Evolutionary conservation across 1,140 invertebrate genomes (phyloP).

Genomic region (Acromyrmex echinatior): DNA sequence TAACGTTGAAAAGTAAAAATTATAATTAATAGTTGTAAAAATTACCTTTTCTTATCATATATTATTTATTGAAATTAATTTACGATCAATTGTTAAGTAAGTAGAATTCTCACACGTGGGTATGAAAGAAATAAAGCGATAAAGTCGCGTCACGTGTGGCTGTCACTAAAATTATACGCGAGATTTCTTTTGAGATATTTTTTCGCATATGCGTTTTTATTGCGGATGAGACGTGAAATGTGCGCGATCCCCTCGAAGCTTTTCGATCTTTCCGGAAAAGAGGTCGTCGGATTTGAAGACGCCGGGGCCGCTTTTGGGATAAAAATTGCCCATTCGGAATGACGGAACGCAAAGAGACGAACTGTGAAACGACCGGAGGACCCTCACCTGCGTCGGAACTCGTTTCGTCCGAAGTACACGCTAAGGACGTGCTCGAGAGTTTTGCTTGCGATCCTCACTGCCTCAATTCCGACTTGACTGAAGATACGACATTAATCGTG

Average conservation of each 20-base stretch:
- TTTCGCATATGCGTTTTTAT: constrained; percentile 16
- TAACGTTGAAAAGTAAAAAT: not conserved
- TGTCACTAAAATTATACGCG: constrained; percentile 9
- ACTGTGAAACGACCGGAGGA: constrained; percentile 31
- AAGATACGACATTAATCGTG: constrained; percentile 76
- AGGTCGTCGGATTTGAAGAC: constrained; percentile 23
- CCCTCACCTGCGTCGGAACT: constrained; percentile 7
- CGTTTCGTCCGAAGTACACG: constrained; percentile 10
- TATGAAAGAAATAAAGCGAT: not conserved
- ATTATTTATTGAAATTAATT: not conserved
- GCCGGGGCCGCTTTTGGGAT: constrained; percentile 11
- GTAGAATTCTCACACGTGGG: not conserved
- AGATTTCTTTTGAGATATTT: constrained; percentile 1
- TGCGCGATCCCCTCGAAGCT: constrained; percentile 22
- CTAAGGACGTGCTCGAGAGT: constrained; percentile 49
- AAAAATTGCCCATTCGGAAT: constrained; percentile 53
- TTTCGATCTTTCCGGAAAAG: constrained; percentile 19
- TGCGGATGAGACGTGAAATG: constrained; percentile 7
- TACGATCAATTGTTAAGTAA: constrained; percentile 7
- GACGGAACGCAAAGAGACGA: constrained; percentile 47
- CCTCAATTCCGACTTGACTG: constrained; percentile 26
- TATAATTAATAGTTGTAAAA: not conserved
- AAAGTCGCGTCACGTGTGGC: not conserved
- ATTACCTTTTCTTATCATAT: not conserved
- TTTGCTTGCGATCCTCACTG: constrained; percentile 73